Base-by-base conservation (phyloP, 2,113 vertebrate genomes). In the Verasper variegatus region DNA sequence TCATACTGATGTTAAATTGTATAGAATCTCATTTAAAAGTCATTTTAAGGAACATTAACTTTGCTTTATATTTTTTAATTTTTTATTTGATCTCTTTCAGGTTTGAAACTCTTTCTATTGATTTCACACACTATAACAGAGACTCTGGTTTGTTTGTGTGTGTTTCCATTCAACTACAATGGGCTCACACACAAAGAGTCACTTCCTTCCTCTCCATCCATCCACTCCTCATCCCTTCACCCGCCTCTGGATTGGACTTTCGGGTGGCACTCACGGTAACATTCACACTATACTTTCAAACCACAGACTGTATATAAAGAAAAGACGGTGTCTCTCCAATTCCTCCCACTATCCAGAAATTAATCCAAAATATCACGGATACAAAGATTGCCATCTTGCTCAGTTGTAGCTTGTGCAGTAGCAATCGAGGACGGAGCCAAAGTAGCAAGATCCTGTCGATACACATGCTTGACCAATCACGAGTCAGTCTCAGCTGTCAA, bases 51-150 rank as follows among this genome's bases (percentile, higher is more conserved):
- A 52, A 40, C 21, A 14, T 3, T 47, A 23, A 45, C 27, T 55
- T 21, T 15, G 14, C 15, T 31, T 31, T 2, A 1, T 0, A 8
- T 7, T 61, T 17, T 47, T 13, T 7, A 0, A 7, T 31, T 7
- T 31, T 31, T 31, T 31, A 31, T 31, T 31, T 31, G 27, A 7
- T 18, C 24, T 78, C 54, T 86, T 59, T 80, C 79, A 95, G 94
- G 85, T 91, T 81, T 62, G 80, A 83, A 63, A 18, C 71, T 15
- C 26, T 95, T 45, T 87, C 90, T 14, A 47, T 95, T 2, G 93
- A 94, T 84, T 95, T 95, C 71, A 94, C 94, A 18, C 95, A 94
- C 71, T 92, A 93, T 83, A 93, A 95, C 78, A 89, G 77, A 68
- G 90, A 93, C 77, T 93, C 93, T 1, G 83, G 72, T 31, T 83